Evolutionary conservation across 2,113 vertebrate genomes (phyloP).

Genomic region (Scomber japonicus): DNA sequence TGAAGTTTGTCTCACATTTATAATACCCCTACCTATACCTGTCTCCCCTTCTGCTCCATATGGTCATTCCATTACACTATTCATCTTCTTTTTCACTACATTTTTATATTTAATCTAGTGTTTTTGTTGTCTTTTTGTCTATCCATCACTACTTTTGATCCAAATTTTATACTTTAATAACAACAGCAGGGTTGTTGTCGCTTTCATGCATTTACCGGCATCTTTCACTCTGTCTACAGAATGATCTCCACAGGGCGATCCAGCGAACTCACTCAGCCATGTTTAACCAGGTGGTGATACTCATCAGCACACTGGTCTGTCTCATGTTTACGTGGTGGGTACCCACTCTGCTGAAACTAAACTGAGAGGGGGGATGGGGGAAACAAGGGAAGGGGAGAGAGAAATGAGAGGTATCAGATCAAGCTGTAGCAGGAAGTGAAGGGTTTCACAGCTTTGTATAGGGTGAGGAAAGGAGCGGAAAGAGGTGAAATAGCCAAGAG

Average conservation of each 20-base stretch:
- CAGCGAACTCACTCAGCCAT: constrained; percentile 89
- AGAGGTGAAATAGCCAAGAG: background rate
- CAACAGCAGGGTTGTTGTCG: background rate
- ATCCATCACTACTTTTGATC: constrained; percentile 6
- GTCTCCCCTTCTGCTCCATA: background rate
- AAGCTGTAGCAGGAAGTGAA: constrained; percentile 23
- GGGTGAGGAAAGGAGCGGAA: background rate
- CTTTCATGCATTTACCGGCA: background rate
- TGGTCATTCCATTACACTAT: constrained; percentile 1
- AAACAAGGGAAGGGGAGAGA: background rate
- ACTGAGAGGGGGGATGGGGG: background rate
- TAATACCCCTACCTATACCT: background rate
- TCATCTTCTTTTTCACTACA: constrained; percentile 11
- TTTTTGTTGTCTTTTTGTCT: constrained; percentile 5
- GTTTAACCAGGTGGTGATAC: constrained; percentile 91
- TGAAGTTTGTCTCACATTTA: background rate
- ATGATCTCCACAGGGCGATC: constrained; percentile 88
- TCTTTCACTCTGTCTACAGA: constrained; percentile 72
- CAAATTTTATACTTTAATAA: background rate
- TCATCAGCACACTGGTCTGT: constrained; percentile 88
- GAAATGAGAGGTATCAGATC: background rate
- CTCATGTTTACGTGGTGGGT: constrained; percentile 91
- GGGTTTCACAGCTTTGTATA: background rate
- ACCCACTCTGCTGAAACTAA: constrained; percentile 23
- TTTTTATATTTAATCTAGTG: constrained; percentile 3